These are phyloP conservation scores for Melanostigma gelatinosum DNA, from an alignment of 2,113 vertebrate genomes.

Conservation along the genomic window DNA sequence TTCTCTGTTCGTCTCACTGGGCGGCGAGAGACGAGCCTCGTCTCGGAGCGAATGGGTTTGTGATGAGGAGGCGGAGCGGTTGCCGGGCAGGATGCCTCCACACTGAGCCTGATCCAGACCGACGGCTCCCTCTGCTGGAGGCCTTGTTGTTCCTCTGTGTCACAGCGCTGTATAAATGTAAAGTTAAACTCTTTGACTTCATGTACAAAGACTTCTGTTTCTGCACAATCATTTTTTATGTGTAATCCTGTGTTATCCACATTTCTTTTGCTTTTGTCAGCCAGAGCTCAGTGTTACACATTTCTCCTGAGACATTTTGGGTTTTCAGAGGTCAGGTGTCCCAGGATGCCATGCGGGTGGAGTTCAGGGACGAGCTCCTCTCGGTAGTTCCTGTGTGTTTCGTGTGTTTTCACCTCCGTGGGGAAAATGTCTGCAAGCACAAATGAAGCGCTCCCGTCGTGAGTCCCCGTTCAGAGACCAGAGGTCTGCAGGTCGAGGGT, in stretches of 20 bases:
- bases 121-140: conserved; percentile 69
- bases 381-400: no score
- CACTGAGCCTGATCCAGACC: neutral
- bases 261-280: neutral
- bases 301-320: neutral
- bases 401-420: neutral
- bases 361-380: no score
- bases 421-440: conserved; percentile 2
- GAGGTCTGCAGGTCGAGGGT: conserved; percentile 4
- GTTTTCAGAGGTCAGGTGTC: neutral
- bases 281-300: neutral
- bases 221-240: neutral
- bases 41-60: conserved; percentile 46
- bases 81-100: conserved; percentile 65
- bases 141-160: neutral
- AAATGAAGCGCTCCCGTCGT: neutral
- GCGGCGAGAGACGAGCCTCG: conserved; percentile 39
- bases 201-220: conserved; percentile 20
- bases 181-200: conserved; percentile 33
- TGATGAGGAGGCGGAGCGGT: conserved; percentile 41
- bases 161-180: conserved; percentile 17
- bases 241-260: conserved; percentile 17
- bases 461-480: no score
- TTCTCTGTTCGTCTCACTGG: conserved; percentile 29
- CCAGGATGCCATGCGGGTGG: neutral